phyloP scores from a whole-genome alignment of 2,113 vertebrate genomes.

The Macaca mulatta region DNA sequence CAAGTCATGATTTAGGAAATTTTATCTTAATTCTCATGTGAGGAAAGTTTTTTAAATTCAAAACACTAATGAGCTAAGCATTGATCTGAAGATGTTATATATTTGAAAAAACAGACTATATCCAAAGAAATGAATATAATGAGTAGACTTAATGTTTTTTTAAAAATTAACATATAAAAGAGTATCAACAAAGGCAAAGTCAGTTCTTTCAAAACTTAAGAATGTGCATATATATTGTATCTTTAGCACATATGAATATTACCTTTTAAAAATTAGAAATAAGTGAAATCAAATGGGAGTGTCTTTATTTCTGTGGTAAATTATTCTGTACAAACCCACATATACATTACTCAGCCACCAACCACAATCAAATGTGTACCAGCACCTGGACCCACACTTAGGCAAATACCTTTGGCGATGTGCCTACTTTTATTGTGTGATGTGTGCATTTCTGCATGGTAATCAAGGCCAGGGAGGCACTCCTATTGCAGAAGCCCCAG shows the following conservation, averaged over 20 bases:
- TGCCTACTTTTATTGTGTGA: background rate
- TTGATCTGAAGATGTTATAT: background rate
- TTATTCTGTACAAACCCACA: background rate
- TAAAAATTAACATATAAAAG: background rate
- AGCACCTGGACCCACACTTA: background rate
- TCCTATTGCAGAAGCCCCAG: background rate
- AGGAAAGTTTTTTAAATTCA: background rate
- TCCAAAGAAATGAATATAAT: background rate
- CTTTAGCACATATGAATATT: background rate
- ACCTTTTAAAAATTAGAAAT: background rate
- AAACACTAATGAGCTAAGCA: background rate
- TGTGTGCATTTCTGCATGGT: background rate
- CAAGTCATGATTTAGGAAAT: background rate
- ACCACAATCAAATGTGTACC: background rate
- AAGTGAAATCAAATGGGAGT: background rate
- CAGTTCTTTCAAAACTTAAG: background rate
- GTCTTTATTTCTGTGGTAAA: background rate
- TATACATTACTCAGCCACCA: background rate
- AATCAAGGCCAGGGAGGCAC: no score
- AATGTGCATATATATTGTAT: background rate
- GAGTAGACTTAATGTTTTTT: background rate
- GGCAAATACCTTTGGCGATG: accelerated
- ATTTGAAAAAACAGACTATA: background rate
- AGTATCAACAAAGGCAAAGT: background rate
- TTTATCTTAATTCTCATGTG: background rate